Evolutionary conservation across 2,113 vertebrate species (phyloP).

Genomic region (Rostratula benghalensis): DNA sequence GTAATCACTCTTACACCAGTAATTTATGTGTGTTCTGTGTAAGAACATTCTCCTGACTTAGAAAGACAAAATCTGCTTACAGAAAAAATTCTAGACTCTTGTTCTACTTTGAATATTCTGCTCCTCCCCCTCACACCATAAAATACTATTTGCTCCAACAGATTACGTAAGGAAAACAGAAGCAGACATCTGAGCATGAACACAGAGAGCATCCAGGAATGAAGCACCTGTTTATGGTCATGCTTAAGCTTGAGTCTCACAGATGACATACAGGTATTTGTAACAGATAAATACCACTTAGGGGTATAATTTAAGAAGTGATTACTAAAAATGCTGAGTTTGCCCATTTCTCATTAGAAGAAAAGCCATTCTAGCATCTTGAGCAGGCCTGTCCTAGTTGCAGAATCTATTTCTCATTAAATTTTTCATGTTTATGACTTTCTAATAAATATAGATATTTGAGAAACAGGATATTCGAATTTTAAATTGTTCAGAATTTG

Average conservation of each 20-base stretch:
- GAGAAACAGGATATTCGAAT: not conserved
- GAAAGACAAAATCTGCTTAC: not conserved
- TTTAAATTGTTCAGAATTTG: not conserved
- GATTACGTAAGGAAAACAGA: not conserved
- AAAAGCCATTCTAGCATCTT: not conserved
- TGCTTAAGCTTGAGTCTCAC: not conserved
- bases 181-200: not conserved
- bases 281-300: not conserved
- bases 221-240: not conserved
- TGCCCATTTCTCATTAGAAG: not conserved
- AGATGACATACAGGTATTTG: not conserved
- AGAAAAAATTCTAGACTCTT: not conserved
- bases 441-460: not conserved
- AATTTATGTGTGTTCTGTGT: not conserved
- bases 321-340: not conserved
- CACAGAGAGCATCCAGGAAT: not conserved
- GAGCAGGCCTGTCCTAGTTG: not conserved
- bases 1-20: not conserved
- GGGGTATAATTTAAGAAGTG: not conserved
- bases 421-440: not conserved
- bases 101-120: not conserved
- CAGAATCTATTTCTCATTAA: not conserved
- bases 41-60: not conserved
- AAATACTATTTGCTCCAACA: not conserved
- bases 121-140: not conserved